Evolutionary conservation across 1,140 invertebrate genomes (phyloP), one percentile per base, ranked within the genome.

Genomic region (Bombus haemorrhoidalis): DNA sequence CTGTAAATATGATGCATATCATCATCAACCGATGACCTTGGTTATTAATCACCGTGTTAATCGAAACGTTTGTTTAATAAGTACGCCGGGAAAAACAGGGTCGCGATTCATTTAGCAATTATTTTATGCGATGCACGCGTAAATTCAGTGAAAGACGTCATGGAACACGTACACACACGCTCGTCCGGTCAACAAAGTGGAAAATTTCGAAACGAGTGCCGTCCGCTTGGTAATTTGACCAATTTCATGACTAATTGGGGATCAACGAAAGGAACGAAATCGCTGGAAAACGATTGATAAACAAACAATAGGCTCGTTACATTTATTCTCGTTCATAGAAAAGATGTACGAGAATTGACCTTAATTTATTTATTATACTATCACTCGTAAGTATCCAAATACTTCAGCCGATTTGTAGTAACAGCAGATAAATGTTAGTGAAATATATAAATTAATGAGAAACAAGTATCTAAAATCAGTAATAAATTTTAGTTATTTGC

Each of bases 21-120:
- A 80, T 81, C 84, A 75, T 85, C 84, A 81, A 85, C 80, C 86
- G 89, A 80, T 87, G 89, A 90, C 89, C 88, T 90, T 90, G 88
- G 89, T 87, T 87, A 90, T 90, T 90, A 90, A 90, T 90, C 89
- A 89, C 79, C 80, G 82, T 81, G 89, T 90, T 90, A 90, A 90
- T 90, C 86, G 87, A 90, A 90, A 90, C 87, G 89, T 90, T 90
- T 88, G 89, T 86, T 87, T 90, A 90, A 90, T 90, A 90, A 90
- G 89, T 90, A 90, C 83, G 53, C 72, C 76, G 88, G 82, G 82
- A 90, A 90, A 90, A 90, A 90, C 89, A 80, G 85, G 85, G 59
- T 64, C 77, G 83, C 88, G 86, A 90, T 90, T 90, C 89, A 90
- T 90, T 90, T 90, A 90, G 86, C 89, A 90, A 90, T 90, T 90